Percentiles rank a stretch among this genome's conserved stretches.
Conservation (phyloP, 2,888 invertebrate species). For the Harpagoxenus sublaevis region DNA sequence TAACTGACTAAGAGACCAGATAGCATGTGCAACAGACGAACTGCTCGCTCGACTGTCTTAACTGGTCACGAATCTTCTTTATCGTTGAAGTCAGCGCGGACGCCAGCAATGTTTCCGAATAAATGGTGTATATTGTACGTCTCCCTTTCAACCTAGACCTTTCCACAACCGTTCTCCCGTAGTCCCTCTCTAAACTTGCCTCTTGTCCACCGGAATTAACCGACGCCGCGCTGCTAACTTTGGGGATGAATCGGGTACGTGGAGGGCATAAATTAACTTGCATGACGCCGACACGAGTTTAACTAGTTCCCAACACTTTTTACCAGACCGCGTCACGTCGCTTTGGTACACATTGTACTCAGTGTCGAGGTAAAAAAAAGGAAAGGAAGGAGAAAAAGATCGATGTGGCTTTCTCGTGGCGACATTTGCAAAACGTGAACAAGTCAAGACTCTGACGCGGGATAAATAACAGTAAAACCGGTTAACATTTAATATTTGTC, state of each 20-base stretch:
- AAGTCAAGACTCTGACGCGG: neutral
- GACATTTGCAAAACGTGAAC: slow-evolving; percentile 28
- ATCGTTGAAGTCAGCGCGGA: slow-evolving; percentile 58
- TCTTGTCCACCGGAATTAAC: slow-evolving; percentile 70
- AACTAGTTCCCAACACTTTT: slow-evolving; percentile 75
- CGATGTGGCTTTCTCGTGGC: neutral
- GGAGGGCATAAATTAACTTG: slow-evolving; percentile 75
- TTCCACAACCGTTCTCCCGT: slow-evolving; percentile 26
- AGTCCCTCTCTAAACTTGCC: slow-evolving; percentile 27
- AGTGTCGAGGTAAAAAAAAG: slow-evolving; percentile 7
- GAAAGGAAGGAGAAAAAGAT: slow-evolving; percentile 8
- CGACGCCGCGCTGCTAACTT: slow-evolving; percentile 71
- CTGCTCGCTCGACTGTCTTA: slow-evolving; percentile 38
- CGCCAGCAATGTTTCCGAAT: slow-evolving; percentile 52
- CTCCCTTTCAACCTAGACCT: slow-evolving; percentile 37
- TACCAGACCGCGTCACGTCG: slow-evolving; percentile 62
- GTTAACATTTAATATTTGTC: slow-evolving; percentile 16
- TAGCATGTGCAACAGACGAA: slow-evolving; percentile 41
- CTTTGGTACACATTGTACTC: slow-evolving; percentile 49
- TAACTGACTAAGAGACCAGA: slow-evolving; percentile 48
- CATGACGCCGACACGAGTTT: slow-evolving; percentile 66
- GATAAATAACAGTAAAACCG: neutral
- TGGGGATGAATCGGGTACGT: slow-evolving; percentile 76
- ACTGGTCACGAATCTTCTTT: slow-evolving; percentile 68
- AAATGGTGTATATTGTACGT: slow-evolving; percentile 32